phyloP scores from a whole-genome alignment of 2,113 vertebrate genomes.

The Meles meles region DNA sequence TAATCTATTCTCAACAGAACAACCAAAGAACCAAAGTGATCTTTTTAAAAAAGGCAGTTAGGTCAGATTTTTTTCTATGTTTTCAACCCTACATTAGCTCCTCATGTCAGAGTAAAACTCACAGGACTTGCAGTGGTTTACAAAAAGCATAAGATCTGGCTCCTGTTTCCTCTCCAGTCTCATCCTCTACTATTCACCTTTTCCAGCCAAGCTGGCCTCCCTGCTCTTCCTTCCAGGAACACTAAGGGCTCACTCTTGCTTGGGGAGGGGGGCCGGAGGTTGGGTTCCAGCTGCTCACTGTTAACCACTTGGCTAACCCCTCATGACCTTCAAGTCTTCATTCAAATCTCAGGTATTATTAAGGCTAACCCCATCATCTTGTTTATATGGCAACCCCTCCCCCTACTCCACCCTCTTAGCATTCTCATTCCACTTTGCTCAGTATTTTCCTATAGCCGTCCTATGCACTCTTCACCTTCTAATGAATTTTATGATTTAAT shows the following conservation, averaged over 20 bases:
- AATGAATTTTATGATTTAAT: neutral
- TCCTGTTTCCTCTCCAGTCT: neutral
- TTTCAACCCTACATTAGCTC: neutral
- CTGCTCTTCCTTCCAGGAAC: neutral
- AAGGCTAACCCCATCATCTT: neutral
- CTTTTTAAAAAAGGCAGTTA: neutral
- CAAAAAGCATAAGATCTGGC: neutral
- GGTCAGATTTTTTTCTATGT: neutral
- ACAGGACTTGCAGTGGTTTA: neutral
- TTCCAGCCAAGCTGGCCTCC: neutral
- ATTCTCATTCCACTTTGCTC: neutral
- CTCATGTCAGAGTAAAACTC: neutral
- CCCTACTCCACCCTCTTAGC: neutral
- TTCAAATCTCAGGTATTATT: neutral
- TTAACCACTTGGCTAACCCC: neutral
- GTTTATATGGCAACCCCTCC: neutral
- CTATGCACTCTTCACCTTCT: neutral
- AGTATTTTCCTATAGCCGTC: neutral
- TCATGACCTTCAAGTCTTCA: neutral
- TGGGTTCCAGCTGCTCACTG: neutral
- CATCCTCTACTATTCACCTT: neutral
- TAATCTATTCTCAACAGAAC: neutral
- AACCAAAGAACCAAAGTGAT: neutral
- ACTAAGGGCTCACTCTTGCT: neutral
- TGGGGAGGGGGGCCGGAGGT: fast-evolving